Evolutionary conservation across 2,888 invertebrate species (phyloP).

Genomic region (Tridacna gigas): DNA sequence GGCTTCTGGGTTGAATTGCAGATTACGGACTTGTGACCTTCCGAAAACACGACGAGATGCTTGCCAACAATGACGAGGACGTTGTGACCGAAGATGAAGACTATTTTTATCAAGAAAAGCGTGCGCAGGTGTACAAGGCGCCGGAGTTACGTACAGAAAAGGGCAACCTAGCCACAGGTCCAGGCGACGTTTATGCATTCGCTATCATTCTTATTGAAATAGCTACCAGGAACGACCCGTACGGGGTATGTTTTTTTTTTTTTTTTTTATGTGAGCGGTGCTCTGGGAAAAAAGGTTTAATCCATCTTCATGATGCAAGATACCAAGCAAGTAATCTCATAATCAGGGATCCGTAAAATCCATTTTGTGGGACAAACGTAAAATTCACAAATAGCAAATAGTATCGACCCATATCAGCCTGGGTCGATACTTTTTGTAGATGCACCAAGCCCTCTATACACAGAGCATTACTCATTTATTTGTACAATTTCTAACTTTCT

Average conservation of each 20-base stretch:
- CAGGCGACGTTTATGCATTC: constrained; percentile 78
- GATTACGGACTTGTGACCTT: constrained; percentile 73
- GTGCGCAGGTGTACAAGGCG: constrained; percentile 73
- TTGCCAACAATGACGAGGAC: constrained; percentile 37
- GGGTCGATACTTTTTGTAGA: too few species aligned
- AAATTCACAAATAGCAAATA: too few species aligned
- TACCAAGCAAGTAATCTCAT: too few species aligned
- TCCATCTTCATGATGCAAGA: too few species aligned
- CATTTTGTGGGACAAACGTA: too few species aligned
- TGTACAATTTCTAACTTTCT: too few species aligned
- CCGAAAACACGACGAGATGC: constrained; percentile 60
- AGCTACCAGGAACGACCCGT: constrained; percentile 78
- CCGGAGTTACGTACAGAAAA: constrained; percentile 68
- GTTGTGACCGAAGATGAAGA: constrained; percentile 56
- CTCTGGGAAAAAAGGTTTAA: too few species aligned
- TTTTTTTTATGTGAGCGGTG: background rate
- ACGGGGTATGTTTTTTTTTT: constrained; percentile 68
- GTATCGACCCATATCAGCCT: too few species aligned
- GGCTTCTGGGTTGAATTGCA: constrained; percentile 32
- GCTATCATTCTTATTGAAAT: constrained; percentile 80
- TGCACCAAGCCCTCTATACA: too few species aligned
- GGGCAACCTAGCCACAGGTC: constrained; percentile 41
- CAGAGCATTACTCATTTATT: too few species aligned
- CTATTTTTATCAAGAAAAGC: constrained; percentile 54
- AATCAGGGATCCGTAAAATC: too few species aligned